These are phyloP conservation scores for Callipepla californica DNA, from an alignment of 2,113 vertebrate species.

Conservation along the genomic window DNA sequence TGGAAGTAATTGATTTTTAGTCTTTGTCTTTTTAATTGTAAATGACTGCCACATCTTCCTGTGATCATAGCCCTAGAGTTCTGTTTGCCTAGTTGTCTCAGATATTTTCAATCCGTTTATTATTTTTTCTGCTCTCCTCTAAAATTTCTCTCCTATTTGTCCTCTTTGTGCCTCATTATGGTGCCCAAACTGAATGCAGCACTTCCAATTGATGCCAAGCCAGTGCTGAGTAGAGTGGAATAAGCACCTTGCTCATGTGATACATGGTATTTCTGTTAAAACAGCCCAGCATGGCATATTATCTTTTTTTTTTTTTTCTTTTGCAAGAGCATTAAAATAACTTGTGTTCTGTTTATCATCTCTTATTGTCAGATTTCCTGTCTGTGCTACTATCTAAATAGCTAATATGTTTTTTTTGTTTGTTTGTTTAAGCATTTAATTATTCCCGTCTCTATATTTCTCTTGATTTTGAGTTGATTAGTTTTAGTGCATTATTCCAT, in stretches of 20 bases:
- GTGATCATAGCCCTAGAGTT: slow-evolving; percentile 57
- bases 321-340: slow-evolving; percentile 52
- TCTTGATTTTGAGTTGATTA: slow-evolving; percentile 55
- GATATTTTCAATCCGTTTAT: slow-evolving; percentile 62
- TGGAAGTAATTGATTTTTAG: slow-evolving; percentile 48
- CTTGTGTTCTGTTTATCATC: slow-evolving; percentile 53
- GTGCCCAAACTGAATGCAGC: slow-evolving; percentile 73
- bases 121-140: slow-evolving; percentile 72
- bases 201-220: slow-evolving; percentile 73
- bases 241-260: slow-evolving; percentile 74
- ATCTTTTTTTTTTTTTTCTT: neutral
- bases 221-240: slow-evolving; percentile 73
- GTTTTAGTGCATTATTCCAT: slow-evolving; percentile 51
- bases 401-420: neutral
- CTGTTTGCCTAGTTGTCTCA: slow-evolving; percentile 64
- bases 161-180: slow-evolving; percentile 73
- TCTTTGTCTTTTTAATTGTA: slow-evolving; percentile 19
- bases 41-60: slow-evolving; percentile 21
- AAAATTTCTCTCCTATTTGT: slow-evolving; percentile 74
- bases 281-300: slow-evolving; percentile 67
- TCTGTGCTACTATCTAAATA: slow-evolving; percentile 47
- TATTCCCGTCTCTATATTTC: neutral
- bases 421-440: slow-evolving; percentile 8
- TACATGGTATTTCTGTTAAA: slow-evolving; percentile 72
- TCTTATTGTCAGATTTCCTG: slow-evolving; percentile 45